Percentiles rank a stretch among this genome's conserved stretches.
These are phyloP conservation scores for Apogon talboti DNA, from an alignment of 2,797 vertebrate genomes.

Conservation along the genomic window DNA sequence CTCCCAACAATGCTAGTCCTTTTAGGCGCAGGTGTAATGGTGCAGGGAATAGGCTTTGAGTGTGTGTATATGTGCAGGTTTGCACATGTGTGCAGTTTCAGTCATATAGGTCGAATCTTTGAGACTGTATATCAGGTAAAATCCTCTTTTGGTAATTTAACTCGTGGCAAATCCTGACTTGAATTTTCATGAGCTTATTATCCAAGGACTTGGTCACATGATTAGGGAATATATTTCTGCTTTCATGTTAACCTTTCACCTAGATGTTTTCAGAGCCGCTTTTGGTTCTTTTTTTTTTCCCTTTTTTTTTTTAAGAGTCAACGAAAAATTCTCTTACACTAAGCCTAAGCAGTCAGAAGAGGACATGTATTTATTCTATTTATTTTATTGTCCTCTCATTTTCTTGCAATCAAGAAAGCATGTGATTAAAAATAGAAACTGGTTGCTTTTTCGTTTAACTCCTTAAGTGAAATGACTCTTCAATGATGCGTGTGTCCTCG, in stretches of 20 bases:
- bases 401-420: background rate
- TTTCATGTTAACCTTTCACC: constrained; percentile 6
- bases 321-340: background rate
- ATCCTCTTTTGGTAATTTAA: constrained; percentile 38
- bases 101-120: constrained; percentile 14
- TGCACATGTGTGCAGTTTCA: constrained; percentile 15
- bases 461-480: constrained; percentile 1
- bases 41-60: constrained; percentile 32
- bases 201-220: constrained; percentile 28
- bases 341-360: background rate
- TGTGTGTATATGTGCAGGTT: constrained; percentile 1
- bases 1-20: constrained; percentile 61
- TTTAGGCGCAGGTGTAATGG: constrained; percentile 66
- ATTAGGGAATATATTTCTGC: constrained; percentile 26
- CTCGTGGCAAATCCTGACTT: constrained; percentile 34
- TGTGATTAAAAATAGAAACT: background rate
- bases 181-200: constrained; percentile 46
- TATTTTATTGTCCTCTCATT: background rate
- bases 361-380: background rate
- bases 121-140: constrained; percentile 23
- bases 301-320: too few species aligned
- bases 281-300: background rate
- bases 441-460: constrained; percentile 7
- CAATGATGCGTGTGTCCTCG: constrained; percentile 10
- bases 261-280: constrained; percentile 9